phyloP scores from a whole-genome alignment of 2,888 invertebrate genomes.

The Drosophila ustulata region DNA sequence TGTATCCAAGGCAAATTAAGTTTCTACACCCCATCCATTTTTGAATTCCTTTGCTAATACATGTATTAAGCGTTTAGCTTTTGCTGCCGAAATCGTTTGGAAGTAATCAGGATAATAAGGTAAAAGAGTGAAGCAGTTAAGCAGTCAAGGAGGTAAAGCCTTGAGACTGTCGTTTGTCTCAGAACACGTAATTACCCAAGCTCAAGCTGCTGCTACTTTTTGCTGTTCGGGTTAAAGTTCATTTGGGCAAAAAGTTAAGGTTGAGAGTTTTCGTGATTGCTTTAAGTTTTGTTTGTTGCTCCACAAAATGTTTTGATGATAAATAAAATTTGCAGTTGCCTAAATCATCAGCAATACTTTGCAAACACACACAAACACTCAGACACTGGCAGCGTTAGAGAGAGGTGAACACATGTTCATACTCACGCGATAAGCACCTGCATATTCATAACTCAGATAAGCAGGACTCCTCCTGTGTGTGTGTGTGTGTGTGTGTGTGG shows the following conservation, averaged over 20 bases:
- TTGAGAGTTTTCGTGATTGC: constrained; percentile 13
- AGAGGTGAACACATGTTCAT: constrained; percentile 26
- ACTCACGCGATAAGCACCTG: constrained; percentile 73
- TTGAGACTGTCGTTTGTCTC: constrained; percentile 28
- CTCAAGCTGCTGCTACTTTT: not conserved
- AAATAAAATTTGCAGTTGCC: constrained; percentile 69
- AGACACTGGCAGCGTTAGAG: not conserved
- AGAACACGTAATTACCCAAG: constrained; percentile 29
- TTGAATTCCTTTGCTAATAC: constrained; percentile 15
- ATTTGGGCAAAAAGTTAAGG: constrained; percentile 7
- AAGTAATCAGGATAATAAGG: constrained; percentile 65
- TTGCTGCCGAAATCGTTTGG: constrained; percentile 51
- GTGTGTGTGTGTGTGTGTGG: too few relatives aligned
- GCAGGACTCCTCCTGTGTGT: constrained; percentile 40
- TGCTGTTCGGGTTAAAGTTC: constrained; percentile 9
- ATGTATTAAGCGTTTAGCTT: constrained; percentile 16
- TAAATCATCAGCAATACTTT: constrained; percentile 61
- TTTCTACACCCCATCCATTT: not conserved
- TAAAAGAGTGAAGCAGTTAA: constrained; percentile 29
- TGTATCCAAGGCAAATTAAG: not conserved
- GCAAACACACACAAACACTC: constrained; percentile 1
- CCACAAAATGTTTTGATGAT: constrained; percentile 47
- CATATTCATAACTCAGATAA: constrained; percentile 80
- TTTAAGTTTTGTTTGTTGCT: constrained; percentile 11
- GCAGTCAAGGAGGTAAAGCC: constrained; percentile 16